Base-by-base conservation (phyloP, 1,140 invertebrate genomes). In the Polypedilum vanderplanki region DNA sequence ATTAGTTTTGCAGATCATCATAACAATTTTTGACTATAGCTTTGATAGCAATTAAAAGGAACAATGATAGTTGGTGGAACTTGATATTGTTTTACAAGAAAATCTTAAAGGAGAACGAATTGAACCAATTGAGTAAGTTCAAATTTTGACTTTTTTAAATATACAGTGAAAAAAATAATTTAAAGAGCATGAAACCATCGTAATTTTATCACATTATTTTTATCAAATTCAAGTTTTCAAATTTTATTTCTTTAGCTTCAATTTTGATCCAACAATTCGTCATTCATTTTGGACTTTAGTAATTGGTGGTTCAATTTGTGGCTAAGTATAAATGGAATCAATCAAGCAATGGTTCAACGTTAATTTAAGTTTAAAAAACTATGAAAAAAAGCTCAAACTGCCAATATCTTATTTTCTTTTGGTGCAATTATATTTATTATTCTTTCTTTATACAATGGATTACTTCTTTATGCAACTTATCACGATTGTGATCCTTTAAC, bases 221-320 rank as follows among this genome's bases (percentile, higher is more conserved):
- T n/a, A n/a, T n/a, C n/a, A n/a, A n/a, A n/a, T n/a, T n/a, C n/a
- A n/a, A n/a, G n/a, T n/a, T 83, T 93, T 1, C 79, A 82, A 0
- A 84, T 87, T 8, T n/a, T n/a, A n/a, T n/a, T n/a, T n/a, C n/a
- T 91, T 96, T 18, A 70, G 65, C 5, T 70, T 70, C 10, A n/a
- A 18, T 1, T 0, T 70, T 3, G 65, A 70, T 18, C 65, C 65
- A 70, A 70, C 65, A 9, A n/a, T 70, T 22, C 65, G 92, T 17
- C 89, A 95, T 77, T 91, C 89, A 40, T 89, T 93, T 77, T 92
- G 92, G 85, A 88, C 90, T 12, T 87, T 94, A 5, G 84, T 90
- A 1, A 81, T 95, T 77, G 93, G 93, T 0, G 92, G 92, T 87
- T 94, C n/a, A n/a, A n/a, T 78, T 93, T 92, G 73, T 93, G 90